These are phyloP conservation scores for Cheilosia urbana DNA, from an alignment of 2,888 invertebrate genomes.

Conservation along the genomic window DNA sequence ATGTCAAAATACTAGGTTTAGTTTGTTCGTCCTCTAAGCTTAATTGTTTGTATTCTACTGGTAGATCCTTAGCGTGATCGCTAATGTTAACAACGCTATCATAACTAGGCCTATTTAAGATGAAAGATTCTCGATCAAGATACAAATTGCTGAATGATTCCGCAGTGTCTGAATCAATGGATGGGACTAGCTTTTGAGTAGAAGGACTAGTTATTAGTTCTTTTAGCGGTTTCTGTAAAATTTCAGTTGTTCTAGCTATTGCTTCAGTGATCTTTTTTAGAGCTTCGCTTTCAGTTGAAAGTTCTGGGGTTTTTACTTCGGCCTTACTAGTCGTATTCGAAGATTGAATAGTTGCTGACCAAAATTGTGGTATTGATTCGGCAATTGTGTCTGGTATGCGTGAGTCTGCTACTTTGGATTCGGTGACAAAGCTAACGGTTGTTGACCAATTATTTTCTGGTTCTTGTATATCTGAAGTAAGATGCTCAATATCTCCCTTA, in stretches of 20 bases:
- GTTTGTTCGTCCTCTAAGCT: neutral
- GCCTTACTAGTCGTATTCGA: constrained; percentile 5
- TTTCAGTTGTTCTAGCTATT: constrained; percentile 73
- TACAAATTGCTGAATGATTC: constrained; percentile 58
- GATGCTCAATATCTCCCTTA: neutral
- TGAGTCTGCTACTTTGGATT: constrained; percentile 28
- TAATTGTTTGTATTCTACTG: neutral
- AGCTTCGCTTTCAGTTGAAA: constrained; percentile 56
- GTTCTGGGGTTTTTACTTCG: constrained; percentile 3
- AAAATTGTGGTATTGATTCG: constrained; percentile 31
- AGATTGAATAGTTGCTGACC: constrained; percentile 53
- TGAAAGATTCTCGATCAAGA: constrained; percentile 64
- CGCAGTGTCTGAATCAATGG: neutral
- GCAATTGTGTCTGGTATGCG: neutral
- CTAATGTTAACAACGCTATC: constrained; percentile 73
- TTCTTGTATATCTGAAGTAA: neutral
- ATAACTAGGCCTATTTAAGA: constrained; percentile 50
- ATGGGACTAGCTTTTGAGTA: neutral
- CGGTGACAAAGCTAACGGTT: constrained; percentile 47
- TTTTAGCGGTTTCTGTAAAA: constrained; percentile 67
- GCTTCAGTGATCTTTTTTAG: constrained; percentile 75
- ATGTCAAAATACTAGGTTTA: neutral
- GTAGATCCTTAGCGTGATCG: constrained; percentile 39
- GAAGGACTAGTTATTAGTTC: constrained; percentile 5
- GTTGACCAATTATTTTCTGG: constrained; percentile 57